A percentile compares a stretch with the other conserved stretches of the same genome.
Evolutionary conservation across 64 coral and sea anemone species (phyloP).

Genomic region (Stichodactyla helianthus): DNA sequence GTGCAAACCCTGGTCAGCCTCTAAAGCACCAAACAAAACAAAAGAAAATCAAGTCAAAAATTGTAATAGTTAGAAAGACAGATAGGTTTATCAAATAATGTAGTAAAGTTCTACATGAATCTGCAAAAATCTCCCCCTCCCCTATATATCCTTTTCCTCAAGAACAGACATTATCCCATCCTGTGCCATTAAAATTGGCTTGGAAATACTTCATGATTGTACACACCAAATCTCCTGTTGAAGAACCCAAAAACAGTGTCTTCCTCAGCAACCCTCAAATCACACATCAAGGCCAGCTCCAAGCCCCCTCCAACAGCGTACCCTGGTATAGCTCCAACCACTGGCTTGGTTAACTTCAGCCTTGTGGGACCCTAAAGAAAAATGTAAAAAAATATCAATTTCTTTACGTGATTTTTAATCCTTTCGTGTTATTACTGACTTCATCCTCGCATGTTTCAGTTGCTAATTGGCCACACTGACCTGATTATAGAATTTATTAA

Average conservation of each 20-base stretch:
- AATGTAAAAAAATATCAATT: neutral
- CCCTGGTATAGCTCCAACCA: constrained; percentile 92
- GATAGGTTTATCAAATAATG: no score
- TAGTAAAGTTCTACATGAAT: no score
- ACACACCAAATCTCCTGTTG: constrained; percentile 96
- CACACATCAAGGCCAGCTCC: constrained; percentile 88
- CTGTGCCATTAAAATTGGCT: no score
- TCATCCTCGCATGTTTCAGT: neutral
- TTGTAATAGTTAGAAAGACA: no score
- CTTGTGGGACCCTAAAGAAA: constrained; percentile 72
- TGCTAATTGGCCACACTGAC: neutral
- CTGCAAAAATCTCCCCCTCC: no score
- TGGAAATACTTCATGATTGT: neutral
- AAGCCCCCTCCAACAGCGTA: constrained; percentile 92
- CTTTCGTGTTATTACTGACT: neutral
- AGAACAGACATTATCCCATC: no score
- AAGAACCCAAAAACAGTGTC: constrained; percentile 84
- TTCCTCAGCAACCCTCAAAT: constrained; percentile 82
- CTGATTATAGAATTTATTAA: neutral
- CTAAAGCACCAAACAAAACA: no score
- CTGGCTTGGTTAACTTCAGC: constrained; percentile 79
- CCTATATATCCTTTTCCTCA: no score
- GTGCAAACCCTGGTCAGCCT: no score
- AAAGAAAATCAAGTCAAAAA: no score
- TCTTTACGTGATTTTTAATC: neutral